Percentiles rank a stretch among this genome's conserved stretches.
Conservation (phyloP, 1,140 invertebrate species). For the Mya arenaria region DNA sequence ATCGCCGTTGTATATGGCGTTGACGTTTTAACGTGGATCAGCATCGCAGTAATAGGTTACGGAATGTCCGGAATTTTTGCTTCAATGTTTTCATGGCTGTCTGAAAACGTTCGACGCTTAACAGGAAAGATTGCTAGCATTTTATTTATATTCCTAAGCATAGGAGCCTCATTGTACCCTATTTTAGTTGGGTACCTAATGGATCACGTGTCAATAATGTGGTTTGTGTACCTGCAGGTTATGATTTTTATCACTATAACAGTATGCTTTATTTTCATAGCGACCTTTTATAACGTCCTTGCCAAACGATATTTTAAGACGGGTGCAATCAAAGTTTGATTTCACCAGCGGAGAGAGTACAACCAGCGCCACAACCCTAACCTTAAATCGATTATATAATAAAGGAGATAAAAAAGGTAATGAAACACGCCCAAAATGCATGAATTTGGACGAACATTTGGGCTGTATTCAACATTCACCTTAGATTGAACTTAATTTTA, state of each 20-base stretch:
- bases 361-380: too few relatives aligned
- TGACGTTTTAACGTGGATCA: constrained; percentile 7
- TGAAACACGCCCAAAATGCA: too few relatives aligned
- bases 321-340: too few relatives aligned
- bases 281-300: neutral
- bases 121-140: constrained; percentile 41
- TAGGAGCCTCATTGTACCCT: constrained; percentile 26
- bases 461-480: too few relatives aligned
- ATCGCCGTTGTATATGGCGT: constrained; percentile 20
- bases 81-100: constrained; percentile 44
- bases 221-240: constrained; percentile 37
- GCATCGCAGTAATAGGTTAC: neutral
- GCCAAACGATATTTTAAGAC: too few relatives aligned
- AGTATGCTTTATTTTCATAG: neutral
- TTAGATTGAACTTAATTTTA: too few relatives aligned
- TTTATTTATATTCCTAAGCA: constrained; percentile 29
- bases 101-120: constrained; percentile 26
- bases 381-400: too few relatives aligned
- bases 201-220: constrained; percentile 38
- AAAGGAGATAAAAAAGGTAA: too few relatives aligned
- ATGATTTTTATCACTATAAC: constrained; percentile 2
- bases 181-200: constrained; percentile 34
- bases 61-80: constrained; percentile 52
- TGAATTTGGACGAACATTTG: too few relatives aligned
- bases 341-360: too few relatives aligned